A percentile compares a stretch with the other conserved stretches of the same genome.
These are phyloP conservation scores for Tachina lurida DNA, from an alignment of 2,888 invertebrate genomes.

Conservation along the genomic window DNA sequence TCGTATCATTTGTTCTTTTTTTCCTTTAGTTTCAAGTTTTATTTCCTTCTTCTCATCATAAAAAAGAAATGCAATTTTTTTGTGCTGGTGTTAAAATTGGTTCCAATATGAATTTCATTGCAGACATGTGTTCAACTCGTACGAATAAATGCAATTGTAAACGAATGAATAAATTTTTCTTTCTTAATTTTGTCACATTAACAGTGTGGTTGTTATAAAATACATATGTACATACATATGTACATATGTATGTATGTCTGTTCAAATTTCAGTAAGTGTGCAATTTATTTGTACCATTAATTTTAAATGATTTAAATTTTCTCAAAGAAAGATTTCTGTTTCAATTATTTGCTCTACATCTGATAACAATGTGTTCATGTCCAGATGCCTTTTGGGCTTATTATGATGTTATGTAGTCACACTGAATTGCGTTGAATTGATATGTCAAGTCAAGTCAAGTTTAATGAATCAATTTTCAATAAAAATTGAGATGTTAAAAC, in stretches of 20 bases:
- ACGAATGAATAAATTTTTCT: slow-evolving; percentile 18
- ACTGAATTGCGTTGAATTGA: slow-evolving; percentile 43
- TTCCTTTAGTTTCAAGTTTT: slow-evolving; percentile 12
- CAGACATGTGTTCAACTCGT: slow-evolving; percentile 39
- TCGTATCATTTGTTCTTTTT: slow-evolving; percentile 56
- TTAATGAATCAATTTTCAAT: slow-evolving; percentile 50
- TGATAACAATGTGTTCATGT: slow-evolving; percentile 48
- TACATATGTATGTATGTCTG: no score
- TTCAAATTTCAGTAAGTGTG: not conserved
- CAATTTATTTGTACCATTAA: slow-evolving; percentile 49
- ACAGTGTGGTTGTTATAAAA: slow-evolving; percentile 33
- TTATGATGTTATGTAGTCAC: slow-evolving; percentile 1
- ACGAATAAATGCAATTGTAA: slow-evolving; percentile 21
- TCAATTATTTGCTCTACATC: slow-evolving; percentile 62
- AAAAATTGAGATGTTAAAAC: slow-evolving; percentile 38
- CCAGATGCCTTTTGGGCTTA: slow-evolving; percentile 42
- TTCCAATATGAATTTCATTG: slow-evolving; percentile 40
- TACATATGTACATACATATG: no score
- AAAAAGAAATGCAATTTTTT: slow-evolving; percentile 33
- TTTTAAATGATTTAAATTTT: slow-evolving; percentile 38
- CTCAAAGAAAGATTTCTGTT: slow-evolving; percentile 23
- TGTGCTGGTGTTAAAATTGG: slow-evolving; percentile 26
- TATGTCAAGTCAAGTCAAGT: slow-evolving; percentile 46
- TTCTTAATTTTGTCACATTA: slow-evolving; percentile 66
- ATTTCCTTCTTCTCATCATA: slow-evolving; percentile 7